A percentile compares a stretch with the other conserved stretches of the same genome.
phyloP scores from a whole-genome alignment of 2,888 invertebrate genomes.

The Seira ritae region DNA sequence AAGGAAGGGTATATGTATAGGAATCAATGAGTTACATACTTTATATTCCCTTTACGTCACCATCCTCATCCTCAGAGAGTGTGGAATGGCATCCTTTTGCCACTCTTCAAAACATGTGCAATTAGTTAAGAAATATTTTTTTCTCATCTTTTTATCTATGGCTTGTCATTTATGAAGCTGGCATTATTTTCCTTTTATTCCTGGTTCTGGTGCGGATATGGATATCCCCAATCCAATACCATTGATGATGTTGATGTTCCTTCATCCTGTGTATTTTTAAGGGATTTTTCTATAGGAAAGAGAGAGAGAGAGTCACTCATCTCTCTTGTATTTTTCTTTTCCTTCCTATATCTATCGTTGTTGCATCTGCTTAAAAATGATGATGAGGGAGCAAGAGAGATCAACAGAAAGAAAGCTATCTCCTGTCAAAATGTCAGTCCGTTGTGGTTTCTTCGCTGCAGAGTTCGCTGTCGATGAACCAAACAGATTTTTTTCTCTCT shows the following conservation, averaged over 20 bases:
- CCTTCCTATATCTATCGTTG: conserved; percentile 19
- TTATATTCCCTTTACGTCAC: too few relatives aligned
- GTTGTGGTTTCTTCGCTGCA: conserved; percentile 59
- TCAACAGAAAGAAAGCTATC: conserved; percentile 65
- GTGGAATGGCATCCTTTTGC: not conserved
- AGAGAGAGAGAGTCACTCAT: conserved; percentile 10
- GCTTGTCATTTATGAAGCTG: conserved; percentile 60
- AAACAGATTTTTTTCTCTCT: conserved; percentile 61
- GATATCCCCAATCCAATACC: conserved; percentile 42
- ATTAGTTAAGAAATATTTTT: conserved; percentile 62
- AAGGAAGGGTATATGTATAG: not conserved
- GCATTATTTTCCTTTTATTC: conserved; percentile 41
- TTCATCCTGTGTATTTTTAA: conserved; percentile 33
- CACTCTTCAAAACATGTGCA: conserved; percentile 53
- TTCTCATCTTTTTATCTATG: conserved; percentile 53
- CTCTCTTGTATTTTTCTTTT: conserved; percentile 15
- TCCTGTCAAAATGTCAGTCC: conserved; percentile 66
- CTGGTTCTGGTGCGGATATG: conserved; percentile 31
- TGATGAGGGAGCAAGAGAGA: conserved; percentile 62
- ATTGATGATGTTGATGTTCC: too few relatives aligned
- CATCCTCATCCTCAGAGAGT: conserved; percentile 5
- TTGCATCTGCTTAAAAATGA: conserved; percentile 56
- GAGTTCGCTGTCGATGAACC: conserved; percentile 64
- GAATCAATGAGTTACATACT: conserved; percentile 22
- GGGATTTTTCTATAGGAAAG: conserved; percentile 10